phyloP scores from a whole-genome alignment of 53 echinoderm and acorn worm species.

The Hippasteria phrygiana region DNA sequence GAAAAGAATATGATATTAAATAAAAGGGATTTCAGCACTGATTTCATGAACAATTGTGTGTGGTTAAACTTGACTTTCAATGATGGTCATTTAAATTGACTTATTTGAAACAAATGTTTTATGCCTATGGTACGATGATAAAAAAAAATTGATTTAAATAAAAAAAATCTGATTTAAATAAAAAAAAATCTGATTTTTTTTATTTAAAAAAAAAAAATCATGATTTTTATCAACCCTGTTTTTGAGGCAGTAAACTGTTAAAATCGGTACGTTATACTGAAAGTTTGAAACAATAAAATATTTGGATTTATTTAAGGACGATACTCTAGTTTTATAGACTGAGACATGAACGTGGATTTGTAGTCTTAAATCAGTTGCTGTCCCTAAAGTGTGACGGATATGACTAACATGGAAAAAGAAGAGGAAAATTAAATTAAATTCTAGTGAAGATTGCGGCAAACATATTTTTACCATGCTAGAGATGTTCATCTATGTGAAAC shows the following conservation, averaged over 20 bases:
- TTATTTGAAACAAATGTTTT: too few relatives aligned
- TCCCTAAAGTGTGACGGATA: background rate
- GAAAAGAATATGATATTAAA: too few relatives aligned
- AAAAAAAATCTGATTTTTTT: too few relatives aligned
- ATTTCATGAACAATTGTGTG: too few relatives aligned
- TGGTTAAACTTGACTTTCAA: too few relatives aligned
- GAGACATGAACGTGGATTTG: background rate
- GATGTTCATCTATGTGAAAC: background rate
- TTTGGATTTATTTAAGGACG: conserved; percentile 8
- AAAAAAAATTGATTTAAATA: too few relatives aligned
- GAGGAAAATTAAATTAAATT: conserved; percentile 23
- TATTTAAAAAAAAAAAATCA: too few relatives aligned
- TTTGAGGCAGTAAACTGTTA: conserved; percentile 27
- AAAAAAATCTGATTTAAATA: too few relatives aligned
- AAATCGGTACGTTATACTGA: conserved; percentile 24
- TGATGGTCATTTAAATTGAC: too few relatives aligned
- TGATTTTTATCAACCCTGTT: too few relatives aligned
- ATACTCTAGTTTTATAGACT: conserved; percentile 23
- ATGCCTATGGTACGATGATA: too few relatives aligned
- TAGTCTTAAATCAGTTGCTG: background rate
- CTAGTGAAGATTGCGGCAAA: conserved; percentile 24
- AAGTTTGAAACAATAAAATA: background rate
- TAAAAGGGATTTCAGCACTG: too few relatives aligned
- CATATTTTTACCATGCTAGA: background rate
- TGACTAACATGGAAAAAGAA: conserved; percentile 4